phyloP scores from a whole-genome alignment of 2,888 invertebrate species.

The Sipunculus nudus region DNA sequence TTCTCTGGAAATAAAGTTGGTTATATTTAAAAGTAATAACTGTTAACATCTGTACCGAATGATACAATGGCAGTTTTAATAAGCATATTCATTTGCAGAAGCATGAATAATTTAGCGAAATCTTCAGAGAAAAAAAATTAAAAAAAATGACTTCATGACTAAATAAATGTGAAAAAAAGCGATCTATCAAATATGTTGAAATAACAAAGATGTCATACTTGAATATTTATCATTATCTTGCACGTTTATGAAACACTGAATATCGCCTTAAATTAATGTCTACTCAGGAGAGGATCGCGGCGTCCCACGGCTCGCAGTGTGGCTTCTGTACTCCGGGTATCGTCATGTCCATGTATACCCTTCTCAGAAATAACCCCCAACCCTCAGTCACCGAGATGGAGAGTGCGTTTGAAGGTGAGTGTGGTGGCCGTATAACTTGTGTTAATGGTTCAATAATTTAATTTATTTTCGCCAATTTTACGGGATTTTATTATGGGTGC shows the following conservation, averaged over 20 bases:
- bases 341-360: constrained; percentile 95
- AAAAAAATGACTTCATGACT: too few species aligned
- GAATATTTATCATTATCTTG: background rate
- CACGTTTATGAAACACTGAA: background rate
- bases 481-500: too few species aligned
- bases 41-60: too few species aligned
- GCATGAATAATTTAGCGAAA: background rate
- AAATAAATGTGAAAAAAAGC: too few species aligned
- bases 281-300: constrained; percentile 75
- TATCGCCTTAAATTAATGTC: background rate
- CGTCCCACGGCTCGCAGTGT: constrained; percentile 93
- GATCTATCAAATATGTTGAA: too few species aligned
- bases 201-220: too few species aligned
- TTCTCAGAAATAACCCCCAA: constrained; percentile 78
- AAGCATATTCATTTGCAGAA: background rate
- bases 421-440: too few species aligned
- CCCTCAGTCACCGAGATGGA: constrained; percentile 83
- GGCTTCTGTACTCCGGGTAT: constrained; percentile 96
- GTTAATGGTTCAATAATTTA: background rate
- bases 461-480: too few species aligned
- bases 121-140: background rate
- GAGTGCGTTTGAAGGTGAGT: constrained; percentile 47
- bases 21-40: too few species aligned
- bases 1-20: too few species aligned
- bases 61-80: background rate